Evolutionary conservation across 2,113 vertebrate species (phyloP), one percentile per base, ranked within the genome.

Genomic region (Phainopepla nitens): DNA sequence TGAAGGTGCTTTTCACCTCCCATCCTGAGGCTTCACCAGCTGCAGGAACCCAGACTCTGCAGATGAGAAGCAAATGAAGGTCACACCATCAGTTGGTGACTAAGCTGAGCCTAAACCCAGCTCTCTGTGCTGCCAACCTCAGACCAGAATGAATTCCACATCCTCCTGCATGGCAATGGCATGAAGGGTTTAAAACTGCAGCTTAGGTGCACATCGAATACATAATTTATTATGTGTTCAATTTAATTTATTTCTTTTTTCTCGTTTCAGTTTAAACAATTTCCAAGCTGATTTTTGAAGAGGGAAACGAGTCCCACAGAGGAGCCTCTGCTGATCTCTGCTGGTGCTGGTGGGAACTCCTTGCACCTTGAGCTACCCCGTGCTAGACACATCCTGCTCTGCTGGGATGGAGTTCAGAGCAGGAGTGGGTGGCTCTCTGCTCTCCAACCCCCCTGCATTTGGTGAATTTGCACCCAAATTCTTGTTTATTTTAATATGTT

Each of bases 201-300:
- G 2, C 22, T 54, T 4, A 18, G 56, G 11, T 6, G 33, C 29
- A 7, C 16, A 2, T 44, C 47, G 5, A 23, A 31, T 3, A 2
- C 21, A 2, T 25, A 2, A 4, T 15, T 44, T 21, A 3, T 12
- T 10, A 0, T 0, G 1, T 2, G 13, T 4, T n/a, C 9, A 3
- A 10, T 64, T 45, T 23, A 7, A 8, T 44, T 62, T 31, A 5
- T 24, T 51, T 35, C 29, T 41, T 82, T 27, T 2, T 15, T 28
- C 8, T 21, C 2, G 0, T 1, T n/a, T n/a, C 1, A 0, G 0
- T 56, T 19, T 10, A 7, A 54, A 25, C 16, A 0, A 11, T n/a
- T 61, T 33, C 36, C 31, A 22, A 54, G 35, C 9, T 8, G 13
- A 2, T 44, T 47, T 39, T 10, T 5, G 41, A 5, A 31, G 31